These are phyloP conservation scores for Nymphicus hollandicus DNA, from an alignment of 2,113 vertebrate species.

Conservation along the genomic window DNA sequence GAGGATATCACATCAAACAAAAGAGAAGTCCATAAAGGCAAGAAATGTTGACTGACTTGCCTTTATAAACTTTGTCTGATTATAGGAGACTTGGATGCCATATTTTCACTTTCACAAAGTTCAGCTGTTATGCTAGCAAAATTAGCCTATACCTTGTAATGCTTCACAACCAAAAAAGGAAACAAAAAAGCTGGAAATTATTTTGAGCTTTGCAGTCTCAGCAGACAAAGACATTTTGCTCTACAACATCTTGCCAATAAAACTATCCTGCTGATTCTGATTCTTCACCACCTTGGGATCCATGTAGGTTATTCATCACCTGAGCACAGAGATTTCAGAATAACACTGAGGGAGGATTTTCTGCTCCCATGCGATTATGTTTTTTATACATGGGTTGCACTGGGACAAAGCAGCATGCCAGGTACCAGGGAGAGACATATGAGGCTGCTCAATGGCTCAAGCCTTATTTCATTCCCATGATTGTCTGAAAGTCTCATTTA, in stretches of 20 bases:
- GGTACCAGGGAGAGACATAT: background rate
- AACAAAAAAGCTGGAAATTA: background rate
- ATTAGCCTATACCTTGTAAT: background rate
- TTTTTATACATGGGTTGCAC: background rate
- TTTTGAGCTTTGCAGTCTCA: background rate
- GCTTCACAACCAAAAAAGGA: background rate
- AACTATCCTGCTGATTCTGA: background rate
- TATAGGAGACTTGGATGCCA: background rate
- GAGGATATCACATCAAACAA: background rate
- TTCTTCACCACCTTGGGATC: background rate
- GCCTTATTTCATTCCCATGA: accelerated
- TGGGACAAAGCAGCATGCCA: background rate
- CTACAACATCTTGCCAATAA: background rate
- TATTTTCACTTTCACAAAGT: background rate
- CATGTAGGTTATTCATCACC: background rate
- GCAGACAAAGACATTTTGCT: background rate
- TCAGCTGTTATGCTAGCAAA: background rate
- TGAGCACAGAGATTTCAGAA: background rate
- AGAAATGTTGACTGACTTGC: background rate
- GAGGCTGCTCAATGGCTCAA: background rate
- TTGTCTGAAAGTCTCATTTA: background rate
- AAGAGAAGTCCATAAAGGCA: background rate
- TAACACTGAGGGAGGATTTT: background rate
- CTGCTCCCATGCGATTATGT: background rate
- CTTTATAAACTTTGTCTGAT: background rate